These are phyloP conservation scores for Theristicus caerulescens DNA, from an alignment of 2,113 vertebrate species.

Conservation along the genomic window DNA sequence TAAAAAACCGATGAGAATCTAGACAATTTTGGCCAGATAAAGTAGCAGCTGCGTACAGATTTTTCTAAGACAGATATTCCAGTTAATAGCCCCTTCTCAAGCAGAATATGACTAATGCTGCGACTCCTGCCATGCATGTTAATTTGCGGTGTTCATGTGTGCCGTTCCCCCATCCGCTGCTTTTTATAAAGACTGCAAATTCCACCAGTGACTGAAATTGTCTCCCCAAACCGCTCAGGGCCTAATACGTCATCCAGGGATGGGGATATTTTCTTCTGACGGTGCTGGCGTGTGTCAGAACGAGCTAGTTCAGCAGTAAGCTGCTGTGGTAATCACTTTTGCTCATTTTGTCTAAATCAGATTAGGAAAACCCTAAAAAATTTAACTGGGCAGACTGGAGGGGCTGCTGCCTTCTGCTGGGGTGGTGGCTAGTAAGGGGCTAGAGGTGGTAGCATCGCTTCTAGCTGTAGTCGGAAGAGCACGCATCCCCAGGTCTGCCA, in stretches of 20 bases:
- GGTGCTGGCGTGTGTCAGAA: background rate
- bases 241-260: background rate
- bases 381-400: background rate
- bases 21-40: background rate
- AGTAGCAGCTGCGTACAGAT: background rate
- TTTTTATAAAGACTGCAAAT: background rate
- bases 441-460: background rate
- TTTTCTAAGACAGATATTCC: background rate
- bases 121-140: background rate
- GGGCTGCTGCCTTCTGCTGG: background rate
- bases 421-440: background rate
- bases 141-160: background rate
- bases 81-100: background rate
- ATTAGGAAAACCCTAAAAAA: accelerated
- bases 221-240: background rate
- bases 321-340: accelerated
- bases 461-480: background rate
- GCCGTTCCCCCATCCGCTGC: background rate
- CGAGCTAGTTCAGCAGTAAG: background rate
- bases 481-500: background rate
- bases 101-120: background rate
- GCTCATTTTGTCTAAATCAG: accelerated
- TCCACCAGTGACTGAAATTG: background rate
- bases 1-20: background rate
- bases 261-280: background rate